Percentiles rank a stretch among this genome's conserved stretches.
phyloP scores from a whole-genome alignment of 2,797 vertebrate genomes.

The Trachops cirrhosus region DNA sequence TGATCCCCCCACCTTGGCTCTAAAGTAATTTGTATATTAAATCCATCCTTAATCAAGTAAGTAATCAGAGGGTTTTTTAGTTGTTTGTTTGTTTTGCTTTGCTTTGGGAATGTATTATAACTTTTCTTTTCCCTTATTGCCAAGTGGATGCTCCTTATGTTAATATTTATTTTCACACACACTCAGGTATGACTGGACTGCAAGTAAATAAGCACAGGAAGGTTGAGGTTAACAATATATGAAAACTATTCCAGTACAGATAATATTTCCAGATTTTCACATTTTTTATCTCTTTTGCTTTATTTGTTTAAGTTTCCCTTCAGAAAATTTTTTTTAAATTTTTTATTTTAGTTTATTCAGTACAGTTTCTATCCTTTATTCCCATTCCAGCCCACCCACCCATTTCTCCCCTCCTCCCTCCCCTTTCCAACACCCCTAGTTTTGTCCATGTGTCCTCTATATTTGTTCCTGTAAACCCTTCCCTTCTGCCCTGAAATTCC shows the following conservation, averaged over 20 bases:
- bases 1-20: conserved; percentile 19
- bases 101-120: not conserved
- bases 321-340: conserved; percentile 42
- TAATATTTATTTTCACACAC: not conserved
- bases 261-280: not conserved
- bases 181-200: not conserved
- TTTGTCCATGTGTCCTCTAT: no score
- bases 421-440: no score
- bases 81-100: not conserved
- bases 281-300: not conserved
- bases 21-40: not conserved
- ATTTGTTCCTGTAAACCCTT: no score
- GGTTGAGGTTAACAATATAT: not conserved
- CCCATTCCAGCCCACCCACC: no score
- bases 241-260: not conserved
- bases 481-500: no score
- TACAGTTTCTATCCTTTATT: no score
- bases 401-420: no score
- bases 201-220: not conserved
- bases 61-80: not conserved
- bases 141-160: not conserved
- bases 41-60: not conserved
- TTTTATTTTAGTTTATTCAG: no score
- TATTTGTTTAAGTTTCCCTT: not conserved
- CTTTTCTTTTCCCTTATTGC: not conserved